Evolutionary conservation across 2,113 vertebrate genomes (phyloP), one percentile per base, ranked within the genome.

Genomic region (Stercorarius parasiticus): DNA sequence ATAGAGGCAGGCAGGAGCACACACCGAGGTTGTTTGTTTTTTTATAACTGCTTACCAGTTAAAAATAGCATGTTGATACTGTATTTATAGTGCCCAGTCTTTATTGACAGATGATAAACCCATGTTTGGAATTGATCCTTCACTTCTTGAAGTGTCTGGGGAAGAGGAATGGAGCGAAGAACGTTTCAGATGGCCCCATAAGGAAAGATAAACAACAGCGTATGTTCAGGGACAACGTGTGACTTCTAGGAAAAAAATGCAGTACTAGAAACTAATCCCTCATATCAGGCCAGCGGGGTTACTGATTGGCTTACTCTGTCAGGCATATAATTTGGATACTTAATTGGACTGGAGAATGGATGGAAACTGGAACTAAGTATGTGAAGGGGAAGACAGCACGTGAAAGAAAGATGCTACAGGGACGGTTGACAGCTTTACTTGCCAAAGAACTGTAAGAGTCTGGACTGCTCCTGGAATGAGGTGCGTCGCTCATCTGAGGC

Each of bases 341-440:
- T 72, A 52, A 19, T 45, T 97, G 92, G 67, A 67, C 70, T 94
- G 88, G 86, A 84, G 56, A 69, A 83, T 36, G 29, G 89, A 73
- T 93, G 81, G 40, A 72, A 90, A 32, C 47, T 89, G 88, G 43
- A 93, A 47, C 53, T 47, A 34, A 84, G 55, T 62, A 17, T 55
- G 16, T 76, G 52, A 91, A 95, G 58, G 73, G 67, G 88, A 95
- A 94, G 85, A 94, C 50, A 62, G 66, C 78, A 73, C 94, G 26
- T 38, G 58, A 88, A 90, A 78, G 62, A 82, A 53, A 77, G 32
- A 42, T 65, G 74, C 78, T 93, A 18, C 83, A 72, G 52, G 61
- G 80, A 49, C n/a, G 78, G 27, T 74, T 74, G 89, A 77, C 65
- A 87, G 40, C 73, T 82, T 86, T 53, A 19, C n/a, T 88, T 94